Conservation (phyloP, 2,888 invertebrate species). For the Notodonta ziczac region DNA sequence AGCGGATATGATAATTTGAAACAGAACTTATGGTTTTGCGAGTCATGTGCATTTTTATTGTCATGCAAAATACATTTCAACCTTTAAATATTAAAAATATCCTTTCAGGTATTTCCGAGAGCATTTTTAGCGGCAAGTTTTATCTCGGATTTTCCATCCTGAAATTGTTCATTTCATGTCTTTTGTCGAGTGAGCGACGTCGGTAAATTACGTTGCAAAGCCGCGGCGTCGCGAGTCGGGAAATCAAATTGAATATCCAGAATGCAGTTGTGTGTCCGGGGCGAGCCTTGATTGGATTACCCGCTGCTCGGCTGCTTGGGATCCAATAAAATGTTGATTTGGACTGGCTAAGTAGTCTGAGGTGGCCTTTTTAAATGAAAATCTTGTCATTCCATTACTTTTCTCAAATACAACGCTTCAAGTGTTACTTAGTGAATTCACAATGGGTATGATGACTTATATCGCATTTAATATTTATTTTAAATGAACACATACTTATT, state of each 20-base stretch:
- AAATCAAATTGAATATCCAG: background rate
- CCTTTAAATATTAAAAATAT: too few relatives aligned
- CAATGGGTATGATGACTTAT: too few relatives aligned
- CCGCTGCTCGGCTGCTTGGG: background rate
- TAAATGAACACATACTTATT: too few relatives aligned
- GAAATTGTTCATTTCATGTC: conserved; percentile 1
- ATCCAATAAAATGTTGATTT: background rate
- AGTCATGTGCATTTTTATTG: too few relatives aligned
- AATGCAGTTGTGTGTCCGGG: background rate
- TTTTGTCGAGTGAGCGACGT: background rate
- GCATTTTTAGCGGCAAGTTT: background rate
- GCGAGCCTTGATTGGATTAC: background rate
- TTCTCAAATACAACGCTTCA: too few relatives aligned
- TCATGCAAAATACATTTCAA: too few relatives aligned
- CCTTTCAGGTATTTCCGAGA: background rate
- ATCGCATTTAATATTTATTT: too few relatives aligned
- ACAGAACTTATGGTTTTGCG: too few relatives aligned
- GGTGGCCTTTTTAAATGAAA: background rate
- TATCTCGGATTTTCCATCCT: background rate
- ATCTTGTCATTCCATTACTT: background rate
- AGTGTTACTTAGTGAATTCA: too few relatives aligned
- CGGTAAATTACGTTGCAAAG: background rate
- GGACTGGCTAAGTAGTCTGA: background rate
- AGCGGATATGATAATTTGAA: too few relatives aligned
- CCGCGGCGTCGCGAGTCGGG: background rate